Evolutionary conservation across 2,888 invertebrate genomes (phyloP), one percentile per base, ranked within the genome.

Genomic region (Cephus spinipes): DNA sequence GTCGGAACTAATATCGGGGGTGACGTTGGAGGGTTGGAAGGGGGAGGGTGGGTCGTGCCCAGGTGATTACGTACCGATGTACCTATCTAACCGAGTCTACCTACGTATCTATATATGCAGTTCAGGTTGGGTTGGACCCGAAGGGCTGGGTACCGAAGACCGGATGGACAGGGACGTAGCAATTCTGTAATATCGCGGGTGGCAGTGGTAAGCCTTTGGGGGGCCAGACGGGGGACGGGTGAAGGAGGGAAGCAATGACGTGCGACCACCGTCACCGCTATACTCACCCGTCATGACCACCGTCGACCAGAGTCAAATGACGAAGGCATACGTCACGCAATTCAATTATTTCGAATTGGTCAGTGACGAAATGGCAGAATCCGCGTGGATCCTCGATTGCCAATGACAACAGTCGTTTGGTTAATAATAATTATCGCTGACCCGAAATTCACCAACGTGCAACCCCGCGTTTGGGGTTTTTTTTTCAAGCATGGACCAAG

Each of bases 101-200:
- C 33, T 34, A 34, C 69, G 31, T 69, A 69, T 69, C 32, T 55
- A 55, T 23, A 9, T 55, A 55, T 55, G 55, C 9, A 23, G 23
- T 23, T 55, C 55, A 55, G 55, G 23, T 55, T 2, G 55, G 55
- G 55, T 55, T 6, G 2, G 40, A 55, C 9, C 9, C 55, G 55
- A 23, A 78, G 78, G 73, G 77, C 78, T 76, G 73, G 75, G 76
- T 78, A 79, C 35, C 71, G n/a, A 40, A 73, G 75, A 75, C 40
- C 23, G 55, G 82, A 81, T 81, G 82, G 82, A 82, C 80, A 77
- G 76, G 81, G 80, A 77, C 84, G 84, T 85, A 84, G 86, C 85
- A 87, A 88, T 87, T 87, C 85, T 85, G 85, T 87, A 87, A 88
- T 87, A 86, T 87, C 84, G 85, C 82, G 83, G 85, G 83, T 85